Conservation (phyloP, 2,888 invertebrate species). For the Acleris laterana region DNA sequence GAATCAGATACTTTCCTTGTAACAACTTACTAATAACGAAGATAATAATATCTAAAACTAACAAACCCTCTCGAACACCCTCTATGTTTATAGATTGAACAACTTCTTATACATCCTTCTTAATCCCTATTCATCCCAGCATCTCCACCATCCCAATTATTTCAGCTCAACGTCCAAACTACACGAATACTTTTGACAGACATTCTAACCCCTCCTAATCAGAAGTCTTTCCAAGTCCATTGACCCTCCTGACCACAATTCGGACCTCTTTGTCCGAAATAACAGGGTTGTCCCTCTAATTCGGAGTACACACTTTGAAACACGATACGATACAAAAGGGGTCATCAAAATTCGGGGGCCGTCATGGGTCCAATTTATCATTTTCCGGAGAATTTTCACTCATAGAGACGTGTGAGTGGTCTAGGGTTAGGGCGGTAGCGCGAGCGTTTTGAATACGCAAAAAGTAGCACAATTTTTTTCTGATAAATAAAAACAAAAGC, state of each 20-base stretch:
- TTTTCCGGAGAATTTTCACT: slow-evolving; percentile 78
- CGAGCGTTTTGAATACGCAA: neutral
- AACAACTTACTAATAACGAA: too few relatives aligned
- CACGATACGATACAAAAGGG: slow-evolving; percentile 78
- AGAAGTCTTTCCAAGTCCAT: slow-evolving; percentile 24
- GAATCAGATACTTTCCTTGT: too few relatives aligned
- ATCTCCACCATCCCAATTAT: neutral
- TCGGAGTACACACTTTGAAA: slow-evolving; percentile 73
- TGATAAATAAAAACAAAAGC: too few relatives aligned
- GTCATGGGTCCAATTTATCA: slow-evolving; percentile 76
- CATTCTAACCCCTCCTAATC: slow-evolving; percentile 20
- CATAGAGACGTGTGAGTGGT: slow-evolving; percentile 61
- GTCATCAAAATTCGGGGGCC: slow-evolving; percentile 77
- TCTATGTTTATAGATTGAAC: neutral
- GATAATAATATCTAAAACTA: too few relatives aligned
- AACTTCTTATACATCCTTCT: neutral
- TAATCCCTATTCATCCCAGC: neutral
- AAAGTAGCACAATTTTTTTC: too few relatives aligned
- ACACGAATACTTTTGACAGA: slow-evolving; percentile 26
- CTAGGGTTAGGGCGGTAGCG: slow-evolving; percentile 39
- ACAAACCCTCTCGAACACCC: neutral
- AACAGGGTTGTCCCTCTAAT: slow-evolving; percentile 63
- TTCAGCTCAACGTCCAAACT: slow-evolving; percentile 17
- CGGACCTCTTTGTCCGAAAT: slow-evolving; percentile 38
- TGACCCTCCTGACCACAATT: slow-evolving; percentile 31